Evolutionary conservation across 2,797 vertebrate genomes (phyloP).

Genomic region (Acridotheres tristis): DNA sequence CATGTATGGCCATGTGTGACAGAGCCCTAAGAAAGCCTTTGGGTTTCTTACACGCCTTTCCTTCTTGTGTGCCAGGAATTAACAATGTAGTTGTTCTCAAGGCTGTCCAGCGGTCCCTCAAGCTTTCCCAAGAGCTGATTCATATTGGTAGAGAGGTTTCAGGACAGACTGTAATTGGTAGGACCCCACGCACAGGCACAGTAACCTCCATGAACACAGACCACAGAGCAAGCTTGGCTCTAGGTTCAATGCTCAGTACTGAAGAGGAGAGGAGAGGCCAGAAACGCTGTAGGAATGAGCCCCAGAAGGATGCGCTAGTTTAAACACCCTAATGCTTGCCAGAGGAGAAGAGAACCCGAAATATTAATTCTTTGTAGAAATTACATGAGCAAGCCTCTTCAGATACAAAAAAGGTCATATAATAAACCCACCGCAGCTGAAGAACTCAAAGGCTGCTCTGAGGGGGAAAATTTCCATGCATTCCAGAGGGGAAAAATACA

Average conservation of each 20-base stretch:
- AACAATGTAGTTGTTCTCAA: background rate
- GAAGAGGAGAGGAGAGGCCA: background rate
- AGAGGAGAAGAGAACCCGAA: background rate
- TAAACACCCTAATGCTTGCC: background rate
- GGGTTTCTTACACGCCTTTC: background rate
- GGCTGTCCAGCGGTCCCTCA: background rate
- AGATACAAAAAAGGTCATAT: background rate
- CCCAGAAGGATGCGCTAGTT: background rate
- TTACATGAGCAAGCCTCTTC: background rate
- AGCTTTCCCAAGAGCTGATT: background rate
- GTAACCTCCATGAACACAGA: accelerated
- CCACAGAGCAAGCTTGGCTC: background rate
- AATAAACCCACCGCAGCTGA: background rate
- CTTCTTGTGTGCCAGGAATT: background rate
- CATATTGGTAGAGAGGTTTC: background rate
- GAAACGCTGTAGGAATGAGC: background rate
- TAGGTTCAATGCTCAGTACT: background rate
- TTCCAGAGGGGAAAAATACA: background rate
- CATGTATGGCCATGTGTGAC: background rate
- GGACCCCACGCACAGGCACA: background rate
- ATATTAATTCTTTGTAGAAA: background rate
- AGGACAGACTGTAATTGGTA: background rate
- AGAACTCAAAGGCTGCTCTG: background rate
- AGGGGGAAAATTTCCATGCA: background rate
- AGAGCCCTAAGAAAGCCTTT: background rate